Base-by-base conservation (phyloP, 1,140 invertebrate species). In the Lerema accius region DNA sequence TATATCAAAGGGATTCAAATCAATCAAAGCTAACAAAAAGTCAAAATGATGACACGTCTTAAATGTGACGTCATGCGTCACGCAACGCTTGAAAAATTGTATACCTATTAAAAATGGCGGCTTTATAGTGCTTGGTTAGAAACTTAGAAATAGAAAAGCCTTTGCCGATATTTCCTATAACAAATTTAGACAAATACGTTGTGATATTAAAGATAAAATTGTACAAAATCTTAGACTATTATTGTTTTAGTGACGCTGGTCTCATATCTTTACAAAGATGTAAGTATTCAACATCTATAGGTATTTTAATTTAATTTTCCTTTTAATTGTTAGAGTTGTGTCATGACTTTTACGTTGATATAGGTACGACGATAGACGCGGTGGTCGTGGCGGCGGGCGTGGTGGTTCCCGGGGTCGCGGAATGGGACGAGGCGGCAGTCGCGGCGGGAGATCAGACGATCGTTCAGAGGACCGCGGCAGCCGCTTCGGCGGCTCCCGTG, bases 331-430 rank as follows among this genome's bases (percentile, higher is more conserved):
- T 50, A 67, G 17, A 51, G 14, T 15, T 28, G 66, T 66, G 62
- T 55, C 59, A 42, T 60, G 19, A 42, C 13, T 45, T 56, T 50
- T 58, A 17, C 4, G 35, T 11, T 53, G n/a, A 26, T 55, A 45
- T 69, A 90, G 87, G 87, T 90, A 85, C 49, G 87, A 90, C 68
- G 87, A 90, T 74, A 88, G 83, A 73, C 82, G 87, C 64, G 85
- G 86, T 13, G 85, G 86, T 40, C 82, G 86, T 17, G 83, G 86
- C 16, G 81, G 80, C n/a, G 67, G 82, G 3, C 77, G 84, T 15
- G 81, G 82, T 10, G 70, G 74, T 5, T 62, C 79, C 1, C 65
- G 85, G 35, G 76, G 78, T n/a, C 65, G 81, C 0, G 74, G 84
- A 23, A 62, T 60, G 1, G 67, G 84, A 3, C 63, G 84, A 23